phyloP scores from a whole-genome alignment of 2,113 vertebrate genomes.

The Mohoua ochrocephala region DNA sequence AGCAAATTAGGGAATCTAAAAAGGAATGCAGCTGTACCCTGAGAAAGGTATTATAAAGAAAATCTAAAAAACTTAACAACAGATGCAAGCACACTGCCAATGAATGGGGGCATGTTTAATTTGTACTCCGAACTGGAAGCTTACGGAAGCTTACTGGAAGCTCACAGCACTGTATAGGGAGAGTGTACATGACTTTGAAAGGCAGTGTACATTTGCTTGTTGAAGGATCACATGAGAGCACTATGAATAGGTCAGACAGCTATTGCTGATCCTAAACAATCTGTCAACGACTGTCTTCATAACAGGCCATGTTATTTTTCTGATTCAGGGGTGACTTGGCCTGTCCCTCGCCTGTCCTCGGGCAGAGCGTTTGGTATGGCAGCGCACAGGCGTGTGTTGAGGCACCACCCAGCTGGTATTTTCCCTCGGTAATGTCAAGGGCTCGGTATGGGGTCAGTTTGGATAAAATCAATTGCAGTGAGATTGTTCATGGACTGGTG shows the following conservation, averaged over 20 bases:
- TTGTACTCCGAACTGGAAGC: not conserved
- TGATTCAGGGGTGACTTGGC: not conserved
- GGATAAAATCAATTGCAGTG: not conserved
- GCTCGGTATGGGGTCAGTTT: not conserved
- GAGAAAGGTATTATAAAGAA: not conserved
- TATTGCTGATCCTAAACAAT: conserved; percentile 29
- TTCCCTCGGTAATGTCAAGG: not conserved
- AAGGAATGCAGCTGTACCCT: not conserved
- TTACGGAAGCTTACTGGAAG: not conserved
- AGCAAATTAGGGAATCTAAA: not conserved
- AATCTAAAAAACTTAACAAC: not conserved
- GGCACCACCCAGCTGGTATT: not conserved
- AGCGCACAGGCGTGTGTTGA: fast-evolving
- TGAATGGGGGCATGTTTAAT: not conserved
- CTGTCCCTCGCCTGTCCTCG: not conserved
- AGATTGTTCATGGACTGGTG: not conserved
- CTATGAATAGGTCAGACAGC: conserved; percentile 44
- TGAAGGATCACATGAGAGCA: conserved; percentile 21
- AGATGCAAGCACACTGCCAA: not conserved
- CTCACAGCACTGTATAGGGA: not conserved
- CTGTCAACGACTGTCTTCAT: not conserved
- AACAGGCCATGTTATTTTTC: not conserved
- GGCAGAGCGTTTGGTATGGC: fast-evolving
- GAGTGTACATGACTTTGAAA: conserved; percentile 6
- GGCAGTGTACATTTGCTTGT: not conserved